Conservation (phyloP, 2,888 invertebrate genomes). For the Hypolimnas misippus region DNA sequence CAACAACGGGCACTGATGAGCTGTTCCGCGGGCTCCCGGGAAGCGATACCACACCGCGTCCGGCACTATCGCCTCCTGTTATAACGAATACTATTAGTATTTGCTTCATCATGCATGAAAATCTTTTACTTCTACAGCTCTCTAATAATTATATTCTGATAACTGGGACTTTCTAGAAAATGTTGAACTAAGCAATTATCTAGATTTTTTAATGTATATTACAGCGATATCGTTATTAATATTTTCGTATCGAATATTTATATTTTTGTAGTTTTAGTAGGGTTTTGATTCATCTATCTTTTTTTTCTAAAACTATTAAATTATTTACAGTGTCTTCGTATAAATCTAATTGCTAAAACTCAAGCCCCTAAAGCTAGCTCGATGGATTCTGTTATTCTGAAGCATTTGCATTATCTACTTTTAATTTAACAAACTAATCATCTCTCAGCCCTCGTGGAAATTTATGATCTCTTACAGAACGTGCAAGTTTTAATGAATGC, state of each 20-base stretch:
- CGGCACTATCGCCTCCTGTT: constrained; percentile 72
- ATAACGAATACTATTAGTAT: constrained; percentile 12
- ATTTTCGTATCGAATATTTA: neutral
- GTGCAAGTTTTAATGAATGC: constrained; percentile 54
- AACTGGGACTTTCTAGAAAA: neutral
- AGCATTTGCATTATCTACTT: constrained; percentile 25
- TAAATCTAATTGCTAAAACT: constrained; percentile 27
- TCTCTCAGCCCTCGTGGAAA: constrained; percentile 55
- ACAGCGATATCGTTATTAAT: neutral
- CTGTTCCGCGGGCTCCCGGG: constrained; percentile 75
- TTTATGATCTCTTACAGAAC: constrained; percentile 49
- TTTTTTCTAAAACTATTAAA: constrained; percentile 21
- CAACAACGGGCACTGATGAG: constrained; percentile 90
- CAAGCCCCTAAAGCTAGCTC: constrained; percentile 27
- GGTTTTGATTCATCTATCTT: neutral
- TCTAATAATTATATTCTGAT: neutral
- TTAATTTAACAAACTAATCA: constrained; percentile 21
- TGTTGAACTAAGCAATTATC: neutral
- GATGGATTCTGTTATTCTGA: constrained; percentile 19
- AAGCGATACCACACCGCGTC: constrained; percentile 74
- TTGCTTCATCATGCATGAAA: neutral
- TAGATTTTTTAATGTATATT: neutral
- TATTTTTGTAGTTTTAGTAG: neutral
- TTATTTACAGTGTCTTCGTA: constrained; percentile 23
- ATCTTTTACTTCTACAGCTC: neutral